Evolutionary conservation across 1,140 invertebrate species (phyloP), one percentile per base, ranked within the genome.

Genomic region (Orchesella cincta): DNA sequence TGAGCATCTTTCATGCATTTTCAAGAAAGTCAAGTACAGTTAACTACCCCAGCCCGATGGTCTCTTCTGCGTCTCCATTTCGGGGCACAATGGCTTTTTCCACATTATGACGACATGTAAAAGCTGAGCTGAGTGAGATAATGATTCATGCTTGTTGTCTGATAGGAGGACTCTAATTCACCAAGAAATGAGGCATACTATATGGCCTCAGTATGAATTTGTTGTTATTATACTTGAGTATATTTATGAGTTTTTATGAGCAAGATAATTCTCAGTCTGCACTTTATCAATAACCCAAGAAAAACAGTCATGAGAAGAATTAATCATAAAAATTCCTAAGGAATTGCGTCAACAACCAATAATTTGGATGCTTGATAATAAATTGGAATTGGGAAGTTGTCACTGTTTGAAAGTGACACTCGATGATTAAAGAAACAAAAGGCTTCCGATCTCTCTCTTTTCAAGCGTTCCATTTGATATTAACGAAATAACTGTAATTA

Each of bases 1-100:
- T 67, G 31, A 67, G 62, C 62, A 67, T 67, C 31, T 67, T 67
- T 67, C 62, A 67, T 67, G 62, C 62, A 67, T 67, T 67, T 67
- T 67, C 62, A 67, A 67, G 28, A 67, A 67, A 29, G 62, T 67
- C 8, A 67, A 67, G 31, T 67, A 28, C 8, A 62, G 54, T 20
- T 46, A 8, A 20, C 39, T 46, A 46, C 39, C 20, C 39, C 8
- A 46, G 8, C 20, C n/a, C n/a, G n/a, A n/a, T n/a, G n/a, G n/a
- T n/a, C n/a, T n/a, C n/a, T n/a, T n/a, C n/a, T n/a, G n/a, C n/a
- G n/a, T n/a, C n/a, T n/a, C n/a, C n/a, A n/a, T n/a, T n/a, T n/a
- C n/a, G n/a, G n/a, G n/a, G n/a, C n/a, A n/a, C n/a, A n/a, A n/a
- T n/a, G n/a, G n/a, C n/a, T n/a, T n/a, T n/a, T n/a, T n/a, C n/a